Evolutionary conservation across 2,113 vertebrate genomes (phyloP), one percentile per base, ranked within the genome.

Genomic region (Puntigrus tetrazona): DNA sequence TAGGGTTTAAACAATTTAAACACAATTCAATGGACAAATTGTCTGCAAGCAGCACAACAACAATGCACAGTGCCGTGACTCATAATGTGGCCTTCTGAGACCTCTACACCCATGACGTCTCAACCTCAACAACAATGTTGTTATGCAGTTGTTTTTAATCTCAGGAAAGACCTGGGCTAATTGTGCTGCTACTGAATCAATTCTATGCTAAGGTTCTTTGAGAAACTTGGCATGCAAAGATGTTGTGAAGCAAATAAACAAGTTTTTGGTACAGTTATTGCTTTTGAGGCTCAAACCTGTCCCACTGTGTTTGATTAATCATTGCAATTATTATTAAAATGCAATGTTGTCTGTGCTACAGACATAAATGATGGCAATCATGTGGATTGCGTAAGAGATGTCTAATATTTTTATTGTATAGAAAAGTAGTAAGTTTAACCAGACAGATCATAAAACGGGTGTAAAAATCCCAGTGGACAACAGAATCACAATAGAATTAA

Each of bases 141-240:
- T 78, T 61, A 78, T 61, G 76, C n/a, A 5, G 11, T 29, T 43
- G 36, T 78, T 61, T 78, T 78, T 22, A 57, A 61, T 25, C 76
- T 41, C 55, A 25, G 52, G 76, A 61, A 61, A 41, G 36, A 9
- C 34, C 76, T 27, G 36, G 10, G 36, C 20, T 6, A 31, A 36
- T 34, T 29, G 29, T 55, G 29, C 18, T 36, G 31, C 76, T 27
- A 16, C 45, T 31, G 43, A 75, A 50, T 31, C 73, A 20, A 8
- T 10, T 27, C 69, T 43, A 4, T 73, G 22, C 25, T 7, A 13
- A 43, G 16, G 29, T 4, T 2, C 18, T 69, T 9, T 9, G 31
- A 34, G 31, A 4, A 67, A 20, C 63, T 67, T 67, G 29, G 31
- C 29, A 20, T 67, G 29, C 7, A 67, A 29, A 65, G 63, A 4